phyloP scores from a whole-genome alignment of 2,113 vertebrate species.

The Blennius ocellaris region DNA sequence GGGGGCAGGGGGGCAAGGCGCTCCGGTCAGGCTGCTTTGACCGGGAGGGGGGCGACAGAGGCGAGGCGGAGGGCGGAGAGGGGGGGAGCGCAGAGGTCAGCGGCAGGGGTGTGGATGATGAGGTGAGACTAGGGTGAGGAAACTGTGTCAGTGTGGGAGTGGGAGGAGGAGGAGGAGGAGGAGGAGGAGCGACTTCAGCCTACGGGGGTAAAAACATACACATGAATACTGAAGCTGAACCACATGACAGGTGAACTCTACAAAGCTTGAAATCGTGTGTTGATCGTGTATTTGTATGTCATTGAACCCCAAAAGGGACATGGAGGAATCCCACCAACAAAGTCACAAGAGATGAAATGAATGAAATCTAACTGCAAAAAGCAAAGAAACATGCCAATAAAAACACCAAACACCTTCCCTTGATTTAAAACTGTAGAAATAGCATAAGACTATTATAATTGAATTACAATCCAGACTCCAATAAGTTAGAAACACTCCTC shows the following conservation, averaged over 20 bases:
- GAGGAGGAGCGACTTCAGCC: conserved; percentile 56
- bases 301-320: conserved; percentile 14
- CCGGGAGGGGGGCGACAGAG: conserved; percentile 17
- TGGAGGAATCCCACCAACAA: conserved; percentile 22
- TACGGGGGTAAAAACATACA: conserved; percentile 67
- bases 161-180: conserved; percentile 46
- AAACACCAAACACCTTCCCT: too few relatives aligned
- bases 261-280: background rate
- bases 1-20: conserved; percentile 27
- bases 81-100: conserved; percentile 65
- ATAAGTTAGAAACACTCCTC: background rate
- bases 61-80: conserved; percentile 23
- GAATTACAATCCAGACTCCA: background rate
- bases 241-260: background rate
- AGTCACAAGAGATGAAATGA: too few relatives aligned
- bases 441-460: too few relatives aligned
- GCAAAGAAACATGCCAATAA: too few relatives aligned
- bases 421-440: too few relatives aligned
- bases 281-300: background rate
- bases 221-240: conserved; percentile 38
- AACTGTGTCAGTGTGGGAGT: conserved; percentile 38
- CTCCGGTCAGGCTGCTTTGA: conserved; percentile 33
- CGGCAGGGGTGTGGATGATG: conserved; percentile 70
- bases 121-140: conserved; percentile 40
- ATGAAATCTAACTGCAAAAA: too few relatives aligned